Evolutionary conservation across 37 sponge, comb jelly and placozoan genomes (phyloP).

Genomic region (Ianthella basta): DNA sequence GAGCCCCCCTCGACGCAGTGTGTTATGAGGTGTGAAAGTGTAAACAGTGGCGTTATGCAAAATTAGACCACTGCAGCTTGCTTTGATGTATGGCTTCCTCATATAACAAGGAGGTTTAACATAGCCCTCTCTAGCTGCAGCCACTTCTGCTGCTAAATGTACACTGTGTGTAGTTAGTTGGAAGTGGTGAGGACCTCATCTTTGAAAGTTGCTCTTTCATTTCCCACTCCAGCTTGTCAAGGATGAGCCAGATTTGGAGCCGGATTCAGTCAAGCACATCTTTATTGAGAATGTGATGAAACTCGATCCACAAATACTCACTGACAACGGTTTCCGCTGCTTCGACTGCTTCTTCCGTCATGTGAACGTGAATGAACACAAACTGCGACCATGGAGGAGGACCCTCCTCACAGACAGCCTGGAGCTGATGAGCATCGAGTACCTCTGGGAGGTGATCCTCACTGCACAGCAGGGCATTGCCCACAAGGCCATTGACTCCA

Average conservation of each 20-base stretch:
- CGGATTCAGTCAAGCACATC: constrained; percentile 73
- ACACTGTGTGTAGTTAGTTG: too few species aligned
- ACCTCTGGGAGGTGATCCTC: constrained; percentile 89
- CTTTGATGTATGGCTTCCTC: too few species aligned
- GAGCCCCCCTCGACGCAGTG: too few species aligned
- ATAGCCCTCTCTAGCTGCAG: too few species aligned
- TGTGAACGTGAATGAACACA: constrained; percentile 81
- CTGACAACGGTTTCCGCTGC: constrained; percentile 89
- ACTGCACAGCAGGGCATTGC: constrained; percentile 73
- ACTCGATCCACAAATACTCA: constrained; percentile 70
- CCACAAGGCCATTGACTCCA: constrained; percentile 84
- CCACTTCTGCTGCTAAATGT: too few species aligned
- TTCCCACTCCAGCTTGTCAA: constrained; percentile 61
- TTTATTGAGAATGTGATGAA: constrained; percentile 83
- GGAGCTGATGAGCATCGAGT: constrained; percentile 85
- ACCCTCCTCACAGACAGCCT: constrained; percentile 73
- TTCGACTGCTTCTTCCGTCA: constrained; percentile 88
- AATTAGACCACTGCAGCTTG: too few species aligned
- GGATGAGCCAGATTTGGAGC: constrained; percentile 90
- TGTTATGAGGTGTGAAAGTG: too few species aligned
- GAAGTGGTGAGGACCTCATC: too few species aligned
- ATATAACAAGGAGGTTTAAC: too few species aligned
- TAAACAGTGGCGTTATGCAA: too few species aligned
- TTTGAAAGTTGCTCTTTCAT: not conserved
- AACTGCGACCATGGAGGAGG: constrained; percentile 61